Base-by-base conservation (phyloP, 2,888 invertebrate genomes). In the Rhamnusium bicolor region DNA sequence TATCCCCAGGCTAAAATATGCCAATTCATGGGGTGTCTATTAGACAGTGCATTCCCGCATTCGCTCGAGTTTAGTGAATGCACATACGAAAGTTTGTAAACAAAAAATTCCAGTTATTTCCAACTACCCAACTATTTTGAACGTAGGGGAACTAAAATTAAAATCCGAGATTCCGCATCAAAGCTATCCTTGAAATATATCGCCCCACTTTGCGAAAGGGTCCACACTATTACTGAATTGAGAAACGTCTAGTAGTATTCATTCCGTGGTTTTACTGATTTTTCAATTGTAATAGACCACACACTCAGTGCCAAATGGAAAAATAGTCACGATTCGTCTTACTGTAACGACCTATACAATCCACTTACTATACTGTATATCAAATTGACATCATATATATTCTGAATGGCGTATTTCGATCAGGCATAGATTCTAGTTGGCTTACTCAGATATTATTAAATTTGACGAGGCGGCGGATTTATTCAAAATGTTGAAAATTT, bases 301-400 rank as follows among this genome's bases (percentile, higher is more conserved):
- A 68, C 67, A 53, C 12, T 60, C 68, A 63, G 54, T 47, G 68
- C 65, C 65, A 54, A 54, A 32, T 7, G 16, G 71, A 74, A 63
- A 74, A 74, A 74, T 74, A 68, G 74, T 71, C 66, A 62, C 74
- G 63, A 74, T 74, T 29, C 47, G 61, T 73, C 69, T 53, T 61
- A 51, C 18, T 54, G 69, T 69, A 21, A 29, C 53, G 19, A 32
- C 19, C 29, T 24, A 10, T 18, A 24, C 19, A 54, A n/a, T 21
- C 12, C 19, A 8, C 12, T 10, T 1, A 12, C 12, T 24, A 7
- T 14, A 61, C 29, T 10, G 29, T 16, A 24, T 24, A 24, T 24
- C 24, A 24, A 24, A 24, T 6, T 24, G 24, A 6, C 24, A 24
- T 24, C 24, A 24, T 24, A 24, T 24, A 24, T 24, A 24, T 24